Conservation (phyloP, 2,797 vertebrate species). For the Choloepus didactylus region DNA sequence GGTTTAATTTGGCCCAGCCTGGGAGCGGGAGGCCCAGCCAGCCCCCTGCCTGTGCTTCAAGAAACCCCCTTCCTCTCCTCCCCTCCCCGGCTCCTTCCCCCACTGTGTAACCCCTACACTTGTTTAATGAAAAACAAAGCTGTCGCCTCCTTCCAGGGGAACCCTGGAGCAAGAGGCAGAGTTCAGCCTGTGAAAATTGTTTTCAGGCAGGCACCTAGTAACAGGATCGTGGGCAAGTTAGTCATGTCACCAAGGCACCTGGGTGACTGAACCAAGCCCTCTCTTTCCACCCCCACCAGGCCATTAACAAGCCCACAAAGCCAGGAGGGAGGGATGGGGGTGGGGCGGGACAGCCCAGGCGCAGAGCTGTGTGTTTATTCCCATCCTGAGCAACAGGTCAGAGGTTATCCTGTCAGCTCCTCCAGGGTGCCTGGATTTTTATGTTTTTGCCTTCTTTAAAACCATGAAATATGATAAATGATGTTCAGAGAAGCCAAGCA, state of each 20-base stretch:
- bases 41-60: conserved; percentile 71
- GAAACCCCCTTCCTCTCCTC: conserved; percentile 52
- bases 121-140: conserved; percentile 71
- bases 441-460: conserved; percentile 25
- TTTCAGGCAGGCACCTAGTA: conserved; percentile 83
- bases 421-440: conserved; percentile 52
- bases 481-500: conserved; percentile 16
- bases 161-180: conserved; percentile 70
- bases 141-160: conserved; percentile 13
- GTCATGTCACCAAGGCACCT: conserved; percentile 13
- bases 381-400: not conserved
- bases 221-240: no score
- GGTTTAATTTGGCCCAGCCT: conserved; percentile 70
- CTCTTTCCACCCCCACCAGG: not conserved
- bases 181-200: conserved; percentile 80
- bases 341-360: not conserved
- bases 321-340: not conserved
- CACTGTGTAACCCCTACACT: not conserved
- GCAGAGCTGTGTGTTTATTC: not conserved
- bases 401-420: not conserved
- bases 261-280: conserved; percentile 48
- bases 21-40: conserved; percentile 65
- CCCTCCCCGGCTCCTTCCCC: conserved; percentile 20
- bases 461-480: conserved; percentile 57
- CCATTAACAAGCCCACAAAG: conserved; percentile 77